Conservation (phyloP, 2,888 invertebrate species). For the Drosophila affinis region DNA sequence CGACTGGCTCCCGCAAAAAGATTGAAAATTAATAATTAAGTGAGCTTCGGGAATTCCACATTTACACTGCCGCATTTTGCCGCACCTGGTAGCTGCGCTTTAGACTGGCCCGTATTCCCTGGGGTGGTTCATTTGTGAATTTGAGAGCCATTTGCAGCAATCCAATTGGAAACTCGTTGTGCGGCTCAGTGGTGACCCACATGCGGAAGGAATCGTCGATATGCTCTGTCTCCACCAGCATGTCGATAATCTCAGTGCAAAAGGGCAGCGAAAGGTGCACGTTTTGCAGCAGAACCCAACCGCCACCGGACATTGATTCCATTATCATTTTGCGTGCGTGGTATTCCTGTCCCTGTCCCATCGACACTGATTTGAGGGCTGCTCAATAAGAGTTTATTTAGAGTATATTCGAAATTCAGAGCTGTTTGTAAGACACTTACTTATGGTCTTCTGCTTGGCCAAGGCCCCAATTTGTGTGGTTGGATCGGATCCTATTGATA, state of each 20-base stretch:
- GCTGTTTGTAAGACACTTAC: constrained; percentile 85
- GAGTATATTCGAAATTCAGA: background rate
- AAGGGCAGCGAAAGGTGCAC: constrained; percentile 97
- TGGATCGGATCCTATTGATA: constrained; percentile 98
- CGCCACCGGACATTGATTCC: constrained; percentile 91
- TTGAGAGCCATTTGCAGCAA: constrained; percentile 95
- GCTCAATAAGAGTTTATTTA: constrained; percentile 82
- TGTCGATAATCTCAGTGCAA: constrained; percentile 95
- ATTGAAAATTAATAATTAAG: constrained; percentile 37
- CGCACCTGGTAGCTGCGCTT: constrained; percentile 94
- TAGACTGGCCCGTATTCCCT: constrained; percentile 96
- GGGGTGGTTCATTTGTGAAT: constrained; percentile 98
- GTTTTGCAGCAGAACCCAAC: constrained; percentile 97
- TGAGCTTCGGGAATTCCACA: background rate
- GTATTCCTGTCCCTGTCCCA: constrained; percentile 98
- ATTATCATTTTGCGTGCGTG: constrained; percentile 93
- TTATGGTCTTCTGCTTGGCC: constrained; percentile 93
- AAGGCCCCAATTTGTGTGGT: constrained; percentile 95
- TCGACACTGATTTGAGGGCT: constrained; percentile 92
- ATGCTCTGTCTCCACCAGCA: constrained; percentile 92
- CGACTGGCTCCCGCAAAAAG: constrained; percentile 59
- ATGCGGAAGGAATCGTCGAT: constrained; percentile 93
- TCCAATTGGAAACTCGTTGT: constrained; percentile 96
- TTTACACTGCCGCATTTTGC: too few species aligned
- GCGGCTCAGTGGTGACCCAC: constrained; percentile 98